phyloP scores from a whole-genome alignment of 2,888 invertebrate species.

The Apeira syringaria region DNA sequence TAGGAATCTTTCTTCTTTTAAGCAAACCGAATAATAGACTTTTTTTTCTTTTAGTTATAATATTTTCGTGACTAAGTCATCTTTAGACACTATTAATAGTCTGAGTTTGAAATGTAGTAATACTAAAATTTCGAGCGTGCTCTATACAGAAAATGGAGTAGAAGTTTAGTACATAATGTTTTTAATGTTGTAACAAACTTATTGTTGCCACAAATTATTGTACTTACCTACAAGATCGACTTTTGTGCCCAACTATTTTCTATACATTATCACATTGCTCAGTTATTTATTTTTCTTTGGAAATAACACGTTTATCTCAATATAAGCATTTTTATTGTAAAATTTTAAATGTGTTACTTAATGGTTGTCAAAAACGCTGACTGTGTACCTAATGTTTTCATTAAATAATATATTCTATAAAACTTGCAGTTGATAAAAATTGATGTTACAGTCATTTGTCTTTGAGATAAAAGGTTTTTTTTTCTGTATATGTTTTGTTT shows the following conservation, averaged over 20 bases:
- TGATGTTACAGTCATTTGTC: conserved; percentile 55
- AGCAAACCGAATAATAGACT: no score
- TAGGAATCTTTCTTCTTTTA: not conserved
- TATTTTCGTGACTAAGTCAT: conserved; percentile 20
- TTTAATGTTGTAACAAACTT: no score
- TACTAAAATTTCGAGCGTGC: no score
- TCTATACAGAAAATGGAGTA: no score
- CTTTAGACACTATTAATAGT: conserved; percentile 12
- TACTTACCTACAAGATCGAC: no score
- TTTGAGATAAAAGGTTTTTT: conserved; percentile 49
- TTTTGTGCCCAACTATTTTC: conserved; percentile 2
- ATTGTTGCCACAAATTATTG: no score
- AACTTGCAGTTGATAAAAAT: conserved; percentile 57
- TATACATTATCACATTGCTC: conserved; percentile 15
- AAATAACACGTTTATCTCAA: conserved; percentile 17
- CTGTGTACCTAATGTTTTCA: conserved; percentile 59
- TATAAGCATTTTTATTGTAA: conserved; percentile 29
- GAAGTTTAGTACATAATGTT: no score
- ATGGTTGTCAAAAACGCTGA: conserved; percentile 53
- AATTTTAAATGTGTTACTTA: conserved; percentile 62
- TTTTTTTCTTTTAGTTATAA: conserved; percentile 3
- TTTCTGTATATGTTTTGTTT: conserved; percentile 32
- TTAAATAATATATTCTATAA: conserved; percentile 45
- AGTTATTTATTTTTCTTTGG: conserved; percentile 13
- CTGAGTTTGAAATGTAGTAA: conserved; percentile 3